phyloP scores from a whole-genome alignment of 2,797 vertebrate genomes.

The Sardinella longiceps region DNA sequence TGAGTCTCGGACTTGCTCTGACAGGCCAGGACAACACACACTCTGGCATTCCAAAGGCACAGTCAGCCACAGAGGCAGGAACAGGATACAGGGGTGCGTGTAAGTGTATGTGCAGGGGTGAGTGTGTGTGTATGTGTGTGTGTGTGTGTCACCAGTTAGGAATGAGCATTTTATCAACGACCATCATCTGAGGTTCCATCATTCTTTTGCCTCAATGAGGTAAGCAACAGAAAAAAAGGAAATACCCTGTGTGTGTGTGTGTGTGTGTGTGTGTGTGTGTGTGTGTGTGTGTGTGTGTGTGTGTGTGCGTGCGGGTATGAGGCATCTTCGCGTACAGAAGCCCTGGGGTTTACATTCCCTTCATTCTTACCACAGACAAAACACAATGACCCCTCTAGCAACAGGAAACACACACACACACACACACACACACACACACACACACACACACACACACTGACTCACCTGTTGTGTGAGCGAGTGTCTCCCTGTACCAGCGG shows the following conservation, averaged over 20 bases:
- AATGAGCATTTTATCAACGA: neutral
- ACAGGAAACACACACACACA: neutral
- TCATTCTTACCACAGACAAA: slow-evolving; percentile 7
- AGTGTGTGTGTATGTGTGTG: neutral
- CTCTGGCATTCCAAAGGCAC: neutral
- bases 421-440: slow-evolving; percentile 8
- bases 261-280: neutral
- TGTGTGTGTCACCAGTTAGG: neutral
- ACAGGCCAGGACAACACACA: slow-evolving; percentile 22
- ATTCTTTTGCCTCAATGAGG: slow-evolving; percentile 9
- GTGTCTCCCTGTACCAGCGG: slow-evolving; percentile 91
- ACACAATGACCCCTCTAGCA: neutral
- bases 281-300: neutral
- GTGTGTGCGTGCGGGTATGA: neutral
- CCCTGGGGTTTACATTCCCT: slow-evolving; percentile 8
- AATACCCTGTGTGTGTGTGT: neutral
- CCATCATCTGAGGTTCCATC: slow-evolving; percentile 4
- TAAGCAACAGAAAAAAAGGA: neutral
- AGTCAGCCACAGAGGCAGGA: slow-evolving; percentile 10
- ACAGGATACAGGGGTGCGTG: neutral
- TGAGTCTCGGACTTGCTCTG: slow-evolving; percentile 11
- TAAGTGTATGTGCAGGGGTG: neutral
- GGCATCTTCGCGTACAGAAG: neutral
- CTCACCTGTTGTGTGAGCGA: slow-evolving; percentile 90
- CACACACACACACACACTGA: neutral